Conservation (phyloP, 2,113 vertebrate species). For the Manacus vitellinus region DNA sequence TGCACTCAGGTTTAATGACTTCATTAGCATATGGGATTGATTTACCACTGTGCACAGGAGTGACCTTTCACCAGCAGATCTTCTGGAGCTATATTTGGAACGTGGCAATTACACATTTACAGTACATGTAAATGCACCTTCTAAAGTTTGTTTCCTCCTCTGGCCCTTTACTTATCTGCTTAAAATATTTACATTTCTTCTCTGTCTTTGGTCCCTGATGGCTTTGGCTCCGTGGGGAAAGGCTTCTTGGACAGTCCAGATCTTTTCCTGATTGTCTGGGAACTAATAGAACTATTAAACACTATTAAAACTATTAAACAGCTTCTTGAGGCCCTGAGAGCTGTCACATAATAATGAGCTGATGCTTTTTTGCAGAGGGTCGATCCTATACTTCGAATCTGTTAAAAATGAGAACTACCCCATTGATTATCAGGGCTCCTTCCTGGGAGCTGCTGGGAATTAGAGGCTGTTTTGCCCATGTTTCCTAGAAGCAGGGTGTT, state of each 20-base stretch:
- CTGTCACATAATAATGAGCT: background rate
- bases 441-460: constrained; percentile 23
- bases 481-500: constrained; percentile 44
- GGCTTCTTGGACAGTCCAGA: background rate
- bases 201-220: background rate
- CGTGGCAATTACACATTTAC: background rate
- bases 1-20: background rate
- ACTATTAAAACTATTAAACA: too few species aligned
- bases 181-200: background rate
- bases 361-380: background rate
- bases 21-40: background rate
- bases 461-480: background rate
- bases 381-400: background rate
- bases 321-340: background rate
- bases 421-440: background rate
- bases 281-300: background rate
- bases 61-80: constrained; percentile 22
- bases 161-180: background rate
- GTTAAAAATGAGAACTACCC: background rate
- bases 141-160: background rate
- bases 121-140: background rate
- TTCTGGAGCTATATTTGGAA: constrained; percentile 9
- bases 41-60: background rate
- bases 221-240: background rate
- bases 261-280: background rate